Conservation (phyloP, 2,888 invertebrate genomes). For the Temnothorax unifasciatus region DNA sequence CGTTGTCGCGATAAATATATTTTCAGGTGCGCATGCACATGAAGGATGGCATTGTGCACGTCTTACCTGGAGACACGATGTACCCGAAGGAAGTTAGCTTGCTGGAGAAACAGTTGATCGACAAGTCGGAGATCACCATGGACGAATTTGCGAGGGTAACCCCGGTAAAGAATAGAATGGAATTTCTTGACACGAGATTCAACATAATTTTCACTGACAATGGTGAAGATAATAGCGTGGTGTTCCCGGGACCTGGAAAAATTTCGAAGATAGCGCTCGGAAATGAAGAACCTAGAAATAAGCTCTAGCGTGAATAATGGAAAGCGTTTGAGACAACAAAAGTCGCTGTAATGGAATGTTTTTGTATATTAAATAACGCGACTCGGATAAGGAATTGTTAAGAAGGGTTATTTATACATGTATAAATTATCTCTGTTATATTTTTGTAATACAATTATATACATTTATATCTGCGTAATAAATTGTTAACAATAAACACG, state of each 20-base stretch:
- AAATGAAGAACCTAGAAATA: constrained; percentile 16
- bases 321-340: neutral
- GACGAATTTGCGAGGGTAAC: constrained; percentile 75
- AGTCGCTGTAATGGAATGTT: neutral
- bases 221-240: neutral
- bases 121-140: constrained; percentile 75
- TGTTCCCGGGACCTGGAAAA: neutral
- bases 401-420: neutral
- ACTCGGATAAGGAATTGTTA: neutral
- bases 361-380: neutral
- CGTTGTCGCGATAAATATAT: constrained; percentile 66
- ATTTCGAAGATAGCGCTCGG: neutral
- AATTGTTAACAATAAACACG: constrained; percentile 7
- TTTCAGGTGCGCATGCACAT: constrained; percentile 87
- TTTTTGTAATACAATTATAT: neutral
- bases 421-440: neutral
- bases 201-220: constrained; percentile 71
- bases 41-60: constrained; percentile 88
- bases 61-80: constrained; percentile 88
- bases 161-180: constrained; percentile 74
- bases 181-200: constrained; percentile 65
- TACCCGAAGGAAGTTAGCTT: constrained; percentile 77
- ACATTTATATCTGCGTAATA: neutral
- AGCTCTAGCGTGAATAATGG: neutral
- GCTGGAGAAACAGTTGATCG: constrained; percentile 70